Conservation (phyloP, 2,888 invertebrate species). For the Melieria crassipennis region DNA sequence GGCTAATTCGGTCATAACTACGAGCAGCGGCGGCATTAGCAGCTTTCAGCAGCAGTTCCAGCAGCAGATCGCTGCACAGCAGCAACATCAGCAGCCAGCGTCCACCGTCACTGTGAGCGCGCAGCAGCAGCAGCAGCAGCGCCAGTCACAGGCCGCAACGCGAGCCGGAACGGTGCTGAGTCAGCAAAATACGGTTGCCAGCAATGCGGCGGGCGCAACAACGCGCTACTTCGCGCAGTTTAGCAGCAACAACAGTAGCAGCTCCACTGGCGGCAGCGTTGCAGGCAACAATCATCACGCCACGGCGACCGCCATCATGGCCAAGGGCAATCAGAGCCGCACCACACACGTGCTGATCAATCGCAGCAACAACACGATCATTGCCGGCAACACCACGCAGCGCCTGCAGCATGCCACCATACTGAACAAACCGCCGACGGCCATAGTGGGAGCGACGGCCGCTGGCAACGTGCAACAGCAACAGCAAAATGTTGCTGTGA, state of each 20-base stretch:
- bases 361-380: constrained; percentile 46
- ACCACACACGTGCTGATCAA: constrained; percentile 47
- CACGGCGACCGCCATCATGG: constrained; percentile 39
- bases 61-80: constrained; percentile 45
- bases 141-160: not conserved
- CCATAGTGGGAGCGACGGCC: constrained; percentile 22
- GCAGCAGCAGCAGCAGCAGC: constrained; percentile 29
- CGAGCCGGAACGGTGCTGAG: no score
- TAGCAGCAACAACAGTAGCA: constrained; percentile 43
- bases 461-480: constrained; percentile 12
- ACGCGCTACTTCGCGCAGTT: constrained; percentile 58
- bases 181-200: no score
- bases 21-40: constrained; percentile 42
- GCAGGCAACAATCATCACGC: constrained; percentile 20
- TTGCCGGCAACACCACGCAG: constrained; percentile 45
- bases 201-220: constrained; percentile 18
- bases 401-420: constrained; percentile 47
- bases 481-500: constrained; percentile 28
- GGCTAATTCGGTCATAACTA: constrained; percentile 26
- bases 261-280: constrained; percentile 30
- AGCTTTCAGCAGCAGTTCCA: constrained; percentile 52
- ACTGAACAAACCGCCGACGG: constrained; percentile 44
- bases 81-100: constrained; percentile 26
- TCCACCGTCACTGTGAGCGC: not conserved
- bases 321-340: constrained; percentile 36